Base-by-base conservation (phyloP, 2,113 vertebrate genomes). In the Chaetops frenatus region DNA sequence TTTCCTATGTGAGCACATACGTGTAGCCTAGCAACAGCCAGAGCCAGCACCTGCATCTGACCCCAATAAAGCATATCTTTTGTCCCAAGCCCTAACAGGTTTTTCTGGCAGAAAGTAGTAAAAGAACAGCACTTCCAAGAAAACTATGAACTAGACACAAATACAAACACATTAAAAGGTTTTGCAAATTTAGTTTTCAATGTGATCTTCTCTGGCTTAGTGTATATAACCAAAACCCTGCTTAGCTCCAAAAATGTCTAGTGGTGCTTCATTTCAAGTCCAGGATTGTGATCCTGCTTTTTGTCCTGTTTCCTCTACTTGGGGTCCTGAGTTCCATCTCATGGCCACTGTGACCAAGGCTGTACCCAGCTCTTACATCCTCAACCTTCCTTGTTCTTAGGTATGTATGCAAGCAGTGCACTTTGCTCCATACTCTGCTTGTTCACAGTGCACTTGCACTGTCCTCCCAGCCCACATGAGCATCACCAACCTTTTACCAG, bases 1-100 rank as follows among this genome's bases (percentile, higher is more conserved):
- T 86, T 71, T 31, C 42, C 40, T 53, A 4, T 40, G 25, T 36
- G 40, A 91, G 66, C 24, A 69, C 27, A 4, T 18, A 71, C 86
- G 29, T 33, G 62, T 83, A 95, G 56, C 86, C 77, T 81, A 92
- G 89, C 84, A 95, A 85, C 84, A 92, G 48, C 38, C 56, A 70
- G 40, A 81, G n/a, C 25, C 45, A 33, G 15, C 40, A 83, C 56
- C 35, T 11, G 19, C 31, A 45, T 51, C 47, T 60, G 56, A 90
- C 86, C 81, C 45, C 40, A 66, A 12, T 11, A 62, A 95, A 70
- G 35, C 6, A 51, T 10, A 42, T 53, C 40, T 74, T 84, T 76
- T 81, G 77, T 50, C 70, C 73, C 65, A 79, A 76, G 38, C 9
- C 11, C 28, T 61, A 45, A 45, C 6, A 44, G 44, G 17, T n/a